phyloP scores from a whole-genome alignment of 1,140 invertebrate genomes.

The Berghia stephanieae region DNA sequence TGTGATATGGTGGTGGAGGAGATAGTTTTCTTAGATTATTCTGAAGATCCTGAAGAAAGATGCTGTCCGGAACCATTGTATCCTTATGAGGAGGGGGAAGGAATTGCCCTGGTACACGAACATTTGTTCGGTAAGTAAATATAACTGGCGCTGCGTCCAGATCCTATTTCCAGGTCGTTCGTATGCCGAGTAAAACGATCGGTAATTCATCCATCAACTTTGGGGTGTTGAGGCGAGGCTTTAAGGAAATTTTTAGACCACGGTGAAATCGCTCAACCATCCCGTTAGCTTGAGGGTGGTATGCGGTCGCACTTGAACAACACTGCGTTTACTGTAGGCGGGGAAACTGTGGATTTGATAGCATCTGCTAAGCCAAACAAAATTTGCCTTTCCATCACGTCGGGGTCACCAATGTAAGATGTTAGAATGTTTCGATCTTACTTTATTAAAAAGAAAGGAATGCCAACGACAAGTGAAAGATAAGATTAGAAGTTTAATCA shows the following conservation, averaged over 20 bases:
- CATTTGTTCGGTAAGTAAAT: slow-evolving; percentile 12
- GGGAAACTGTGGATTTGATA: too few relatives aligned
- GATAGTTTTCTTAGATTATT: too few relatives aligned
- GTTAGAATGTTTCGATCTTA: too few relatives aligned
- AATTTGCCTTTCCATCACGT: too few relatives aligned
- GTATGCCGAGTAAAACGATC: slow-evolving; percentile 13
- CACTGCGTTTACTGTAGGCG: too few relatives aligned
- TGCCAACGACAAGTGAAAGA: too few relatives aligned
- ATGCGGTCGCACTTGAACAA: too few relatives aligned
- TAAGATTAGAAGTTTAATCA: too few relatives aligned
- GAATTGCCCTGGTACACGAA: slow-evolving; percentile 20
- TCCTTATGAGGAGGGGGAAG: background rate
- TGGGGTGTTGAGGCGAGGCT: background rate
- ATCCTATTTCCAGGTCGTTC: slow-evolving; percentile 23
- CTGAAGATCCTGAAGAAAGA: too few relatives aligned
- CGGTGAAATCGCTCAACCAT: slow-evolving; percentile 31
- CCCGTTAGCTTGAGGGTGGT: slow-evolving; percentile 23
- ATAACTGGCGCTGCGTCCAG: background rate
- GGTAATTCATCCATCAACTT: background rate
- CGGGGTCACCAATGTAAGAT: too few relatives aligned
- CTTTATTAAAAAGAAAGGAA: too few relatives aligned
- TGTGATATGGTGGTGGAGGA: background rate
- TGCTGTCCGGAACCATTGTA: background rate
- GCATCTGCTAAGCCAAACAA: too few relatives aligned
- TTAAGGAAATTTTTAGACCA: slow-evolving; percentile 11